Percentiles rank a stretch among this genome's conserved stretches.
These are phyloP conservation scores for Geodia barretti DNA, from an alignment of 37 sponge, comb jelly and placozoan genomes.

Conservation along the genomic window DNA sequence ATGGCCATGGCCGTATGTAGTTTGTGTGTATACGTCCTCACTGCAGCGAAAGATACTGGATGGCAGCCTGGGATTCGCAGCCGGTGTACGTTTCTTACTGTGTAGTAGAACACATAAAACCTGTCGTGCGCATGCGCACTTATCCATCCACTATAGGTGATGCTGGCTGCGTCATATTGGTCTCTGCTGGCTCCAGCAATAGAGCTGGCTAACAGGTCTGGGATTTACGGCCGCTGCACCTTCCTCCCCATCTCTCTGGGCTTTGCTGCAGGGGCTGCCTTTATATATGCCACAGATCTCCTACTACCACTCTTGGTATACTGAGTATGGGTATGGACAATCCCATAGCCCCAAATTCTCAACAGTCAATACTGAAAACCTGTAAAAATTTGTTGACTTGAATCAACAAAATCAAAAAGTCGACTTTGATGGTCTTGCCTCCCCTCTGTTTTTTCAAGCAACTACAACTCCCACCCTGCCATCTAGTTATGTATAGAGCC, in stretches of 20 bases:
- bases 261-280: constrained; percentile 81
- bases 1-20: not conserved
- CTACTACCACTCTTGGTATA: constrained; percentile 66
- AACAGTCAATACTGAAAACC: too few relatives aligned
- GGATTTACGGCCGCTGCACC: constrained; percentile 65
- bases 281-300: constrained; percentile 85
- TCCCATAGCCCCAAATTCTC: too few relatives aligned
- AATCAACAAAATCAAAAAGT: too few relatives aligned
- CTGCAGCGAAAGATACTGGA: constrained; percentile 77
- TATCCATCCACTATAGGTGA: constrained; percentile 66
- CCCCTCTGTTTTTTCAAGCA: too few relatives aligned
- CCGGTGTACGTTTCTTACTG: constrained; percentile 75
- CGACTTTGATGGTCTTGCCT: too few relatives aligned
- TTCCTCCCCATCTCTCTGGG: constrained; percentile 88
- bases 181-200: constrained; percentile 94
- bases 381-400: too few relatives aligned
- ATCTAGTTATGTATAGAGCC: too few relatives aligned
- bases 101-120: not conserved
- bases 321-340: too few relatives aligned
- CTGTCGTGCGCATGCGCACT: not conserved
- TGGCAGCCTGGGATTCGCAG: constrained; percentile 91
- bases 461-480: too few relatives aligned
- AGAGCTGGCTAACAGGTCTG: constrained; percentile 80
- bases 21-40: not conserved
- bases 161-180: constrained; percentile 98